Evolutionary conservation across 2,113 vertebrate genomes (phyloP).

Genomic region (Thinocorus orbignyianus): DNA sequence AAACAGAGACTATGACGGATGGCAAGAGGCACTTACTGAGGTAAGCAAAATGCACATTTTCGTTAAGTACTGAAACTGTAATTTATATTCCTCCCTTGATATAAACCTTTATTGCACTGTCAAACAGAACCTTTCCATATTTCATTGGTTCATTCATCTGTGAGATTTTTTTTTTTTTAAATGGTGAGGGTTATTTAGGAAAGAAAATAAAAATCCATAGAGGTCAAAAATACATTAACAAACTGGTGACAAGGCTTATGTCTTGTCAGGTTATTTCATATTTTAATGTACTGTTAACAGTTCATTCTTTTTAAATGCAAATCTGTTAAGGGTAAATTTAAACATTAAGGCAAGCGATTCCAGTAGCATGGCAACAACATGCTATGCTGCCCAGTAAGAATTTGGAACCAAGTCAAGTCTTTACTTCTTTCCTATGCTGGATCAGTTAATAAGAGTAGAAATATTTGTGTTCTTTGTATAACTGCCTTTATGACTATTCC

Average conservation of each 20-base stretch:
- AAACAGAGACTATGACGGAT: background rate
- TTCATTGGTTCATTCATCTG: background rate
- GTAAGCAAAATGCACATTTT: background rate
- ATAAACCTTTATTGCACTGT: background rate
- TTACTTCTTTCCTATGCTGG: background rate
- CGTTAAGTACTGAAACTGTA: background rate
- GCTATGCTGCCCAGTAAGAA: background rate
- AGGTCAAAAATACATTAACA: conserved; percentile 13
- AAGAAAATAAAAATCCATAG: background rate
- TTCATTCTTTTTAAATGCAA: conserved; percentile 63
- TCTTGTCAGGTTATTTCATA: conserved; percentile 27
- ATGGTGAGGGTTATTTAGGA: background rate
- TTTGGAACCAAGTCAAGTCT: background rate
- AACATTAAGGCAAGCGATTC: conserved; percentile 36
- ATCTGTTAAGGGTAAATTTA: conserved; percentile 63
- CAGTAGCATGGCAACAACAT: conserved; percentile 7
- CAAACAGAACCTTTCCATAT: background rate
- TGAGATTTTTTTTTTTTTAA: background rate
- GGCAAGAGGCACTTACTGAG: background rate
- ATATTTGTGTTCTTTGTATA: background rate
- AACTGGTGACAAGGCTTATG: conserved; percentile 20
- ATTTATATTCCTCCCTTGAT: background rate
- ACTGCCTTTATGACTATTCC: background rate
- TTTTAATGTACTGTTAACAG: conserved; percentile 23
- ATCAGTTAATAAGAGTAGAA: background rate